Evolutionary conservation across 2,113 vertebrate genomes (phyloP).

Genomic region (Upupa epops): DNA sequence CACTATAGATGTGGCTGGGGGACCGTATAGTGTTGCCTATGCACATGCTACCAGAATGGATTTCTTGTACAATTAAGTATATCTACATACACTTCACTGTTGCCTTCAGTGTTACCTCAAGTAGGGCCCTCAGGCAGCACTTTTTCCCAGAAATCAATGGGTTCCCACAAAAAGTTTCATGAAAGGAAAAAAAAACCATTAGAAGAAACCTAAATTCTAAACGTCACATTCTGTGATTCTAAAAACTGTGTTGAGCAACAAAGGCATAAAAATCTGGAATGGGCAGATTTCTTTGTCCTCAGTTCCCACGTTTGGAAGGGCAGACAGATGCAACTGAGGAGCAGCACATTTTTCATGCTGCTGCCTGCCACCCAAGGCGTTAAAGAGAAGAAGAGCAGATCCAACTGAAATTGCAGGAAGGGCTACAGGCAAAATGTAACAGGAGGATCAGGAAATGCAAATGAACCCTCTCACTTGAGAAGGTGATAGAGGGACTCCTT

Average conservation of each 20-base stretch:
- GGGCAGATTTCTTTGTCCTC: not conserved
- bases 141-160: not conserved
- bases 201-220: not conserved
- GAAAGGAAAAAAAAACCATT: not conserved
- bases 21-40: not conserved
- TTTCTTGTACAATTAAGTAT: not conserved
- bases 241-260: not conserved
- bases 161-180: not conserved
- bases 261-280: not conserved
- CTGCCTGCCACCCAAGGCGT: not conserved
- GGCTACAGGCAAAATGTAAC: slow-evolving; percentile 24
- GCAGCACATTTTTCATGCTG: not conserved
- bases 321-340: not conserved
- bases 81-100: not conserved
- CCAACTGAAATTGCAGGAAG: not conserved
- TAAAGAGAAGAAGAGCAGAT: not conserved
- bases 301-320: not conserved
- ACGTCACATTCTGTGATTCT: not conserved
- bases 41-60: not conserved
- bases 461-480: slow-evolving; percentile 2
- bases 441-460: slow-evolving; percentile 36
- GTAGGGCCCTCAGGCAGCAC: not conserved
- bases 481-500: not conserved
- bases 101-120: not conserved
- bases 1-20: not conserved